Base-by-base conservation (phyloP, 2,797 vertebrate genomes). In the Astyanax mexicanus region DNA sequence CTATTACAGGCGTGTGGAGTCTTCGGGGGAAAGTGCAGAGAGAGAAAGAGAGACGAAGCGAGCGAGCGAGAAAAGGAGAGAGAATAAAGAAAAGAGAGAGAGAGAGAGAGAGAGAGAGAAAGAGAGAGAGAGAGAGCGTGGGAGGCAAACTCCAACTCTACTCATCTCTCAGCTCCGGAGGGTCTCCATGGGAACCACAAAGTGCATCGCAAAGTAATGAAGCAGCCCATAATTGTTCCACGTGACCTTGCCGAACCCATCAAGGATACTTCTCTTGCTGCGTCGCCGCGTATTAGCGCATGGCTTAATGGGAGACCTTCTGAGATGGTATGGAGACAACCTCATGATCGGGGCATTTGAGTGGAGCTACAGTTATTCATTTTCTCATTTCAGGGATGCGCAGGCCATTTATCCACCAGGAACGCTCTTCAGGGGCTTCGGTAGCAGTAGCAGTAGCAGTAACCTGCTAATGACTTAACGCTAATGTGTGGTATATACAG, bases 121-220 rank as follows among this genome's bases (percentile, higher is more conserved):
- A 68, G 80, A 81, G 72, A 77, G 69, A 64, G 69, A 78, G 74
- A 54, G 13, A 69, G 75, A 77, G 86, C 75, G 88, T 89, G 84
- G 88, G 90, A 90, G 86, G 86, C 77, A 77, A 60, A 78, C 85
- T 89, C 87, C 72, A 74, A 62, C 74, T 84, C 84, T 84, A 86
- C 87, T 91, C 87, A 91, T 93, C 86, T 86, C 83, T 91, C 90
- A 89, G 87, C 87, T 84, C 85, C 78, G 85, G 52, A 66, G 82
- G 85, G 91, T 93, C 92, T 89, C 92, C 85, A 93, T 92, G 92
- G 91, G 81, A 92, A 93, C 90, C 74, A 85, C 72, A 80, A 83
- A 86, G 87, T 79, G 83, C 87, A 82, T 61, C 80, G 72, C 78
- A 76, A 86, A 90, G 87, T 88, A 85, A 89, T 89, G 83, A 90